Evolutionary conservation across 2,888 invertebrate species (phyloP).

Genomic region (Julus scanicus): DNA sequence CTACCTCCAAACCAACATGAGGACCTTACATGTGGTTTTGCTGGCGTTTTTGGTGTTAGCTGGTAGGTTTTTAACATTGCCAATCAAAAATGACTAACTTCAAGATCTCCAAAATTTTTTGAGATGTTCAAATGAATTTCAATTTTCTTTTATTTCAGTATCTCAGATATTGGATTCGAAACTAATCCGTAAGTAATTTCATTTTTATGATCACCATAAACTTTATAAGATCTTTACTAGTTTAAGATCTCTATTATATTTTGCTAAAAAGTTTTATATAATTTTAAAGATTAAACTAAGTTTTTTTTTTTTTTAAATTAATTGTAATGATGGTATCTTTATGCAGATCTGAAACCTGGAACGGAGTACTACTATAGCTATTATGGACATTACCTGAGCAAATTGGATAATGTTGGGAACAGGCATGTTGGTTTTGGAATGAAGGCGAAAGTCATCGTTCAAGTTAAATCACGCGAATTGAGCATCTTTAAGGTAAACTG

Average conservation of each 20-base stretch:
- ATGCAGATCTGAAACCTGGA: neutral
- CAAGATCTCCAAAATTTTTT: neutral
- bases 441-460: neutral
- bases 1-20: slow-evolving; percentile 33
- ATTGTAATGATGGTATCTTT: neutral
- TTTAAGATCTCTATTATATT: no score
- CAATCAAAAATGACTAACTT: neutral
- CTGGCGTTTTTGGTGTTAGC: slow-evolving; percentile 36
- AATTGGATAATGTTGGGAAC: neutral
- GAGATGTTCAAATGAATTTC: neutral
- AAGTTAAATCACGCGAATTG: neutral
- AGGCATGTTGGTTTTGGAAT: slow-evolving; percentile 7
- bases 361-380: slow-evolving; percentile 19
- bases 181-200: neutral
- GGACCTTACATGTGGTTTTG: slow-evolving; percentile 26
- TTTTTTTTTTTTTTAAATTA: neutral
- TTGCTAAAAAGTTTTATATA: no score
- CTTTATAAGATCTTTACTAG: neutral
- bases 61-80: slow-evolving; percentile 44
- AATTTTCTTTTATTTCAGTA: neutral
- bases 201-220: neutral
- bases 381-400: slow-evolving; percentile 38
- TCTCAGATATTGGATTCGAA: neutral
- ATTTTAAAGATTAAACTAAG: no score
- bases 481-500: neutral